Percentiles rank a stretch among this genome's conserved stretches.
Evolutionary conservation across 2,888 invertebrate genomes (phyloP).

Genomic region (Sabatieria punctata): DNA sequence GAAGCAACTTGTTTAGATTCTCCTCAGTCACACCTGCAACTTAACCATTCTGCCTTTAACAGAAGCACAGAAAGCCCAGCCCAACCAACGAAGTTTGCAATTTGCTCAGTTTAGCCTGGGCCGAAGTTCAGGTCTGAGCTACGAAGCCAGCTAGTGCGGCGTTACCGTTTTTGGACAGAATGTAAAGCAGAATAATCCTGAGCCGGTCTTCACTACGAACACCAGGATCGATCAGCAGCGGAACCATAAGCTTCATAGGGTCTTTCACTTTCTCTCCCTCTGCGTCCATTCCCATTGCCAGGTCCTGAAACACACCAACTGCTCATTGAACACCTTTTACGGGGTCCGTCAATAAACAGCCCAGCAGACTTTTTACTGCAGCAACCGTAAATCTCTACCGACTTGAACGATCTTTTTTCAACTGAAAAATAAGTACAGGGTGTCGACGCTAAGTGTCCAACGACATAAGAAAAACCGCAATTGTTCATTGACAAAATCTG

Average conservation of each 20-base stretch:
- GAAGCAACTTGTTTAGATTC: slow-evolving; percentile 86
- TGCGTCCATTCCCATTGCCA: slow-evolving; percentile 97
- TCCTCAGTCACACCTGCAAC: slow-evolving; percentile 68
- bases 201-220: slow-evolving; percentile 65
- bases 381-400: too few relatives aligned
- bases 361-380: too few relatives aligned
- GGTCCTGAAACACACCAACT: slow-evolving; percentile 47
- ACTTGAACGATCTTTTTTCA: too few relatives aligned
- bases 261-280: slow-evolving; percentile 98
- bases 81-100: too few relatives aligned
- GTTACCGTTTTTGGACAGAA: slow-evolving; percentile 97
- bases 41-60: slow-evolving; percentile 1
- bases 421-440: too few relatives aligned
- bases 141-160: background rate
- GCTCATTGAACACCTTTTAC: too few relatives aligned
- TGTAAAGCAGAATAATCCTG: slow-evolving; percentile 89
- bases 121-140: background rate
- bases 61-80: background rate
- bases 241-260: slow-evolving; percentile 97
- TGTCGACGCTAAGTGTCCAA: too few relatives aligned
- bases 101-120: background rate
- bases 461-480: too few relatives aligned
- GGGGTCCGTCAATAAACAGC: background rate
- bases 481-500: too few relatives aligned
- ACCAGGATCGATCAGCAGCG: slow-evolving; percentile 78